Base-by-base conservation (phyloP, 2,797 vertebrate species). In the Myiotriccus ornatus region DNA sequence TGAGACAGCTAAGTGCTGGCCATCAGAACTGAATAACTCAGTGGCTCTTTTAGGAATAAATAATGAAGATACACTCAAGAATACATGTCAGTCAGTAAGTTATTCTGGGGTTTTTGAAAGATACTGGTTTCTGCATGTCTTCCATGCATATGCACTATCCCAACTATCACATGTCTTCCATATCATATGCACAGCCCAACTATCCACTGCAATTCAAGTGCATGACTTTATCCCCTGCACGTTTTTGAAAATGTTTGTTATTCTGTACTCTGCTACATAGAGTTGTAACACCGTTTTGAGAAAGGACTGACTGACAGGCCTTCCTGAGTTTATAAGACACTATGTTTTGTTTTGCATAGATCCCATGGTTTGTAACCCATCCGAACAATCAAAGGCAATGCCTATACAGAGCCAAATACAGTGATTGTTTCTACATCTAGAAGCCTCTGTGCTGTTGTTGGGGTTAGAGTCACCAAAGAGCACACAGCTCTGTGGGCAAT, bases 181-280 rank as follows among this genome's bases (percentile, higher is more conserved):
- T n/a, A n/a, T n/a, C n/a, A n/a, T n/a, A n/a, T n/a, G 35, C 76
- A 22, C 1, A 3, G 13, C 2, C 15, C 11, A 46, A 8, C 12
- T 50, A 62, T 77, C 10, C 5, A 12, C 15, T 76, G 2, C 14
- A 41, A 30, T 43, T 46, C 7, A 52, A 39, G 21, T 55, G 8
- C 20, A 34, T 1, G 1, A 49, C 11, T 79, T 81, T 17, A 82
- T 34, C 32, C 9, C 37, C 3, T 34, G 24, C 12, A 53, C 25
- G 8, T 56, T 44, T 89, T 59, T 74, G 30, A 78, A 94, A 81
- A 44, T 2, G 12, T 2, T 6, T 30, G 5, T 49, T 69, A 27
- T 6, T 44, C 10, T 34, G 8, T 41, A 34, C 9, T 64, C 4
- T 83, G 10, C 7, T 74, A 22, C 62, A 37, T 16, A 19, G 6